Percentiles rank a stretch among this genome's conserved stretches.
These are phyloP conservation scores for Uropsilus gracilis DNA, from an alignment of 2,113 vertebrate species.

Conservation along the genomic window DNA sequence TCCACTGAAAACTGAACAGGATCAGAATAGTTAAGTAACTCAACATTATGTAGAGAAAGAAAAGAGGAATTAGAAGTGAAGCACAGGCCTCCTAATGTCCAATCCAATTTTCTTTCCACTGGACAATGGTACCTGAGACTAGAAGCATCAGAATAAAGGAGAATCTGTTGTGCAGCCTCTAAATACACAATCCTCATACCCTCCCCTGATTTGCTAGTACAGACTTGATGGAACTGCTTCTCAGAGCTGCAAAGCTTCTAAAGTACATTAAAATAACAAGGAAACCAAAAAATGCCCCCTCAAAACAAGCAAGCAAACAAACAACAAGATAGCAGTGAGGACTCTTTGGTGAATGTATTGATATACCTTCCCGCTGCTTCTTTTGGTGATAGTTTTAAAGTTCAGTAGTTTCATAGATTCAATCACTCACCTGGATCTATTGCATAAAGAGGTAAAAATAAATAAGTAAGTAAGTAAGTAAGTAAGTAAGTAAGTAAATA, in stretches of 20 bases:
- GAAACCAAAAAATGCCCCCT: too few species aligned
- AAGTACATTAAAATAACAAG: neutral
- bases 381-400: constrained; percentile 35
- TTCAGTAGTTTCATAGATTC: constrained; percentile 10
- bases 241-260: constrained; percentile 19
- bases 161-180: neutral
- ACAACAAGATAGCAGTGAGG: neutral
- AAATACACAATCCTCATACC: neutral
- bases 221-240: neutral
- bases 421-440: neutral
- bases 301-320: too few species aligned
- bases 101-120: neutral
- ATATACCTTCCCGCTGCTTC: neutral
- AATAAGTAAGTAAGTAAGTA: too few species aligned
- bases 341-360: neutral
- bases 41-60: neutral
- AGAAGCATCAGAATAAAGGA: neutral
- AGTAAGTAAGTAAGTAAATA: too few species aligned
- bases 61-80: neutral
- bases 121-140: neutral
- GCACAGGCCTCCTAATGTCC: neutral
- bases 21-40: constrained; percentile 11
- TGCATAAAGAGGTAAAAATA: too few species aligned
- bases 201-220: neutral
- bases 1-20: neutral